phyloP scores from a whole-genome alignment of 2,888 invertebrate species.

The Lithophane ornitopus region DNA sequence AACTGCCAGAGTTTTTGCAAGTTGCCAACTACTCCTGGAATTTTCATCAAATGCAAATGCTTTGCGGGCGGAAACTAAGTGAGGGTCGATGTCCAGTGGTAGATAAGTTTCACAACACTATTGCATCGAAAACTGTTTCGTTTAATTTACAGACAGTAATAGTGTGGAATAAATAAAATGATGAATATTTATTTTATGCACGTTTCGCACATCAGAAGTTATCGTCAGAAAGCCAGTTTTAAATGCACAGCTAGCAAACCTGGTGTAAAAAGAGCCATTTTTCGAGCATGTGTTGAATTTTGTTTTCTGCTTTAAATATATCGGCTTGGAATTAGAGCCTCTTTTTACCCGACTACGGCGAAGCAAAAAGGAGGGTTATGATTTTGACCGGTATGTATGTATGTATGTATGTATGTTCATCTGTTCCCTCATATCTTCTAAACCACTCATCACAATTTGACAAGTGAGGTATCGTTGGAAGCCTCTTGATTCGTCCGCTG shows the following conservation, averaged over 20 bases:
- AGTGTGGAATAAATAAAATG: background rate
- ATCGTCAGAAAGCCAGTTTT: background rate
- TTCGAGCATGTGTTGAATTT: too few relatives aligned
- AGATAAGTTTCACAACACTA: conserved; percentile 15
- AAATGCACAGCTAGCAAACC: background rate
- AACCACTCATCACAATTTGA: too few relatives aligned
- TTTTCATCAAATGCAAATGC: conserved; percentile 74
- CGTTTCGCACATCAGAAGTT: background rate
- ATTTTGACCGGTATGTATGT: too few relatives aligned
- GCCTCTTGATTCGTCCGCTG: too few relatives aligned
- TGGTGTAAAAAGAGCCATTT: background rate
- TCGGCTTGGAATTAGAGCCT: too few relatives aligned
- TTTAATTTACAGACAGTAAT: background rate
- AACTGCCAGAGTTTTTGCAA: conserved; percentile 60
- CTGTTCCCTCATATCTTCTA: too few relatives aligned
- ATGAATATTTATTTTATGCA: background rate
- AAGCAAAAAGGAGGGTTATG: too few relatives aligned
- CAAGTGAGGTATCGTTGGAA: too few relatives aligned
- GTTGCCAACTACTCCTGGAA: conserved; percentile 58
- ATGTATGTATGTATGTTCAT: too few relatives aligned
- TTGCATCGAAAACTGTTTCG: background rate
- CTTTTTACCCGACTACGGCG: too few relatives aligned
- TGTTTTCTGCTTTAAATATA: too few relatives aligned
- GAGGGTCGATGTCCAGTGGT: conserved; percentile 28
- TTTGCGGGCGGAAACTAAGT: conserved; percentile 55